phyloP scores from a whole-genome alignment of 2,113 vertebrate genomes.

The Tetraodon nigroviridis region DNA sequence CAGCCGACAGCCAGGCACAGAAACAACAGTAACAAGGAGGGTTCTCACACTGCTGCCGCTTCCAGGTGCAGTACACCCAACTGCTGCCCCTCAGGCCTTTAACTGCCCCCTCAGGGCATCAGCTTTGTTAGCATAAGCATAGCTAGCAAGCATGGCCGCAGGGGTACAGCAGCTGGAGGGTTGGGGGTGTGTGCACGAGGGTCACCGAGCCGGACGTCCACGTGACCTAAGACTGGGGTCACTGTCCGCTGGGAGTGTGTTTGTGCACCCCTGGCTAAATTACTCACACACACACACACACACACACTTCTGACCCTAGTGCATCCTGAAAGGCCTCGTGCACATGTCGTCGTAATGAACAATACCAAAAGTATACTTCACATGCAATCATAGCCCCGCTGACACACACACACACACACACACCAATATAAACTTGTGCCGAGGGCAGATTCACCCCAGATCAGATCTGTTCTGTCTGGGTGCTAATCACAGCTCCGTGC shows the following conservation, averaged over 20 bases:
- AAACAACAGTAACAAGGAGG: no score
- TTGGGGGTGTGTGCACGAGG: conserved; percentile 5
- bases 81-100: conserved; percentile 38
- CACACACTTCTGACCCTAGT: background rate
- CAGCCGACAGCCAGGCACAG: no score
- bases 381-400: conserved; percentile 9
- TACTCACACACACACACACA: conserved; percentile 26
- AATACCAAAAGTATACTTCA: conserved; percentile 10
- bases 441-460: no score
- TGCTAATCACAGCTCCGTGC: background rate
- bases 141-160: no score
- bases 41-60: conserved; percentile 7
- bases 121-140: background rate
- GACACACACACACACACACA: conserved; percentile 14
- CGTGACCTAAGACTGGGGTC: conserved; percentile 42
- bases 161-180: no score
- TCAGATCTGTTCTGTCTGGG: no score
- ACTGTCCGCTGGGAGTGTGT: conserved; percentile 16
- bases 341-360: conserved; percentile 19
- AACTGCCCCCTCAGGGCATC: conserved; percentile 23
- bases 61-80: conserved; percentile 30
- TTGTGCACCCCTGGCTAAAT: conserved; percentile 44
- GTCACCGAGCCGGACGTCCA: conserved; percentile 27
- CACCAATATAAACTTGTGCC: background rate
- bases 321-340: conserved; percentile 1